Evolutionary conservation across 1,140 invertebrate species (phyloP), one percentile per base, ranked within the genome.

Genomic region (Coenobita brevimanus): DNA sequence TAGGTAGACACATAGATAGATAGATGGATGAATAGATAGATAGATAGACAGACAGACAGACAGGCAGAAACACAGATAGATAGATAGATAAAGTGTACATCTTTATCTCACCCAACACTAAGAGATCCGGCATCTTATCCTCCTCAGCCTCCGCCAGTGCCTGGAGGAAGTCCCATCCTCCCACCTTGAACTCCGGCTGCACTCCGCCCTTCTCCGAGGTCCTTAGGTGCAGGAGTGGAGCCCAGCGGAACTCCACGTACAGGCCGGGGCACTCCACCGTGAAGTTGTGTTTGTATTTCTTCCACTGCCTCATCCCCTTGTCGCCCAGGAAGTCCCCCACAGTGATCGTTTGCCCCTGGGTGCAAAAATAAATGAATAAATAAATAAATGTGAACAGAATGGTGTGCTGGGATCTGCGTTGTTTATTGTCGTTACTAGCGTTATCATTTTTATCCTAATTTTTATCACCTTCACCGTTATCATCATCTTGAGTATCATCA

Each of bases 231-330:
- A 89, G 69, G 46, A 87, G n/a, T 3, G 89, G 46, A 2, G 89
- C 78, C 89, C 89, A 89, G 50, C 75, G 73, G 78, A 87, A 89
- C 30, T 57, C 60, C 0, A 82, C 57, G 10, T 64, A 36, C 4
- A 87, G 57, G 8, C 81, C 67, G 2, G 1, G 30, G 38, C 69
- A 73, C 46, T 80, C 81, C 33, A 82, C 83, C 0, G 73, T 38
- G 54, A 89, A 89, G 33, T 89, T 64, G 4, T 87, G 60, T 43
- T 89, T 89, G 57, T 89, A 89, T 67, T 87, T 89, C 24, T 38
- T 50, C 89, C 89, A 89, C 1, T 82, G 54, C 21, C 67, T 60
- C 24, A 41, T n/a, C 15, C 71, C 83, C 30, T 89, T 64, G 21
- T 67, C 46, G 0, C 89, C 83, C n/a, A 89, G 69, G 57, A 89